Base-by-base conservation (phyloP, 2,797 vertebrate species). In the Tarsius wallacei region DNA sequence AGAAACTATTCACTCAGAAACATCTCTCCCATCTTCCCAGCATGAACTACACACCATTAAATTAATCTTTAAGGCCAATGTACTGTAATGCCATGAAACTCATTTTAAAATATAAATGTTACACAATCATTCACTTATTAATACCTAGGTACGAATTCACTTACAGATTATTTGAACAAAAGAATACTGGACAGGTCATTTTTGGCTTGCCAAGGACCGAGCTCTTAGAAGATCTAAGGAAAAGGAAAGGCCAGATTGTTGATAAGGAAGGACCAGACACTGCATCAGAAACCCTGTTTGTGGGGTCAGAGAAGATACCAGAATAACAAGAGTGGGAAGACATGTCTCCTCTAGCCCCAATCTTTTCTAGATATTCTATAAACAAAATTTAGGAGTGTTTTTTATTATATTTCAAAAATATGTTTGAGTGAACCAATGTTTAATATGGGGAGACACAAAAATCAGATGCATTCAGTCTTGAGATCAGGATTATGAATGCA, bases 81-180 rank as follows among this genome's bases (percentile, higher is more conserved):
- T 57, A 53, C 21, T 55, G 3, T n/a, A 83, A 83, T 93, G 70
- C 47, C 47, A 80, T 22, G 9, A 93, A 93, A 80, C 17, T 64
- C 28, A 59, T 63, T 89, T 94, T 76, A 95, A 93, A 90, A 53
- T 49, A 84, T 57, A 74, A 93, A 89, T 92, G 26, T 1, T 47
- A n/a, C 3, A 47, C 13, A 15, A 24, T 42, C 73, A 10, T 66
- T 93, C 61, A 88, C 64, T 61, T 51, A 80, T 61, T 42, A 80
- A 90, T 66, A 71, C 19, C n/a, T 71, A 74, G 17, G 22, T 84
- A 59, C 91, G 49, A 77, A 85, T 81, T 71, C 61, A 87, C 17
- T 91, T 94, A 57, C 21, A 89, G 36, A 80, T 15, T 78, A 31
- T 63, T 93, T 82, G 47, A 83, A 90, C 36, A 82, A 73, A 42